Evolutionary conservation across 2,113 vertebrate genomes (phyloP).

Genomic region (Sprattus sprattus): DNA sequence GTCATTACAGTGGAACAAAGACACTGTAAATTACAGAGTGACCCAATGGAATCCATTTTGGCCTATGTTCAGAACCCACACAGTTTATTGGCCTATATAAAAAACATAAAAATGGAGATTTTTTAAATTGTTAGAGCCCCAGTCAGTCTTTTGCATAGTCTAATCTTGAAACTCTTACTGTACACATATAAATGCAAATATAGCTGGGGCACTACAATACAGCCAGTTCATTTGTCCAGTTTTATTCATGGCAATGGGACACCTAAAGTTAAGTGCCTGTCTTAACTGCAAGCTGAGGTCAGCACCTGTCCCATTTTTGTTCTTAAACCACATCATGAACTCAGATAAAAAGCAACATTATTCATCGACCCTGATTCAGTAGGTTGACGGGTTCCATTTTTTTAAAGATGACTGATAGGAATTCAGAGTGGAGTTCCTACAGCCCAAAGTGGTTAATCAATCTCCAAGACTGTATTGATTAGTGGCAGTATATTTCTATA

Average conservation of each 20-base stretch:
- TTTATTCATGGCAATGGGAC: background rate
- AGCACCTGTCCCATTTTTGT: conserved; percentile 13
- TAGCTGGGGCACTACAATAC: background rate
- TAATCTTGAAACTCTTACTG: background rate
- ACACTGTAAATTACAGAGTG: no score
- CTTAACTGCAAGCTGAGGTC: background rate
- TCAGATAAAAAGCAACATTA: background rate
- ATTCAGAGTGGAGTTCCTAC: background rate
- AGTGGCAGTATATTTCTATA: background rate
- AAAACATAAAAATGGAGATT: no score
- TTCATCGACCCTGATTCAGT: background rate
- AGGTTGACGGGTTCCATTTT: background rate
- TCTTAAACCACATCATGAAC: conserved; percentile 10
- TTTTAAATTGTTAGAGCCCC: no score
- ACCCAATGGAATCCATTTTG: no score
- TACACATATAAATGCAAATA: background rate
- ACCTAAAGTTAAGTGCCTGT: background rate
- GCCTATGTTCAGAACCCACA: no score
- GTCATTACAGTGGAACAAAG: no score
- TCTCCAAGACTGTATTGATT: background rate
- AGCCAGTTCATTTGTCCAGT: background rate
- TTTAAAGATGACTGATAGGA: background rate
- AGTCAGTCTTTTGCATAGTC: background rate
- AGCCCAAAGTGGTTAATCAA: background rate
- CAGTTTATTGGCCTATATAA: no score